A percentile compares a stretch with the other conserved stretches of the same genome.
phyloP scores from a whole-genome alignment of 2,113 vertebrate species.

The Lasiurus cinereus region DNA sequence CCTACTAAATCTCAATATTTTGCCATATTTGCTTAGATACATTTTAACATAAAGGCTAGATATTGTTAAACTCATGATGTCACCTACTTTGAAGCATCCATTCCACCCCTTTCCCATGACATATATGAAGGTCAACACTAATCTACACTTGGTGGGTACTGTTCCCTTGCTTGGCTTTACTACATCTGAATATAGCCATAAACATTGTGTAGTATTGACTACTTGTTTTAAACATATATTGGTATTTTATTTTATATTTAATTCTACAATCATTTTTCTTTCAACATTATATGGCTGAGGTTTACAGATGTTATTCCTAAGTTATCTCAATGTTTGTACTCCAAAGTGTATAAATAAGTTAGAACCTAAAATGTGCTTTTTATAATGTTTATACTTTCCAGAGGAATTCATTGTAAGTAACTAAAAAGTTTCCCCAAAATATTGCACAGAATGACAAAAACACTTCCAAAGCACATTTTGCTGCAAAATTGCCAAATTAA shows the following conservation, averaged over 20 bases:
- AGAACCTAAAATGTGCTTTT: not conserved
- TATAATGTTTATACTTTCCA: not conserved
- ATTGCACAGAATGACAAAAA: not conserved
- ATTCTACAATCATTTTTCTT: not conserved
- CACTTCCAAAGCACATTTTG: not conserved
- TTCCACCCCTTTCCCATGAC: not conserved
- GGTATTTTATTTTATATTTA: constrained; percentile 27
- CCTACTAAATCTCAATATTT: not conserved
- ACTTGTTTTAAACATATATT: not conserved
- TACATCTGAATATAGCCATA: not conserved
- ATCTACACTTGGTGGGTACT: not conserved
- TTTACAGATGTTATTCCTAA: constrained; percentile 12
- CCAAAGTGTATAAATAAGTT: constrained; percentile 16
- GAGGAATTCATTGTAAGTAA: constrained; percentile 1
- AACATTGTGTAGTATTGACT: not conserved
- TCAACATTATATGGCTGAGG: not conserved
- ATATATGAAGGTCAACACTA: not conserved
- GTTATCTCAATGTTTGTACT: not conserved
- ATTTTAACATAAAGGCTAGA: not conserved
- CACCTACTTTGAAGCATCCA: not conserved
- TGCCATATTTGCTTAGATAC: not conserved
- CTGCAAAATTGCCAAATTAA: constrained; percentile 10
- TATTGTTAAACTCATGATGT: not conserved
- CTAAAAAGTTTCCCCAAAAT: not conserved
- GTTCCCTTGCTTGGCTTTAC: not conserved